Evolutionary conservation across 92 coral and sea anemone genomes (phyloP).

Genomic region (Zoanthus sociatus): DNA sequence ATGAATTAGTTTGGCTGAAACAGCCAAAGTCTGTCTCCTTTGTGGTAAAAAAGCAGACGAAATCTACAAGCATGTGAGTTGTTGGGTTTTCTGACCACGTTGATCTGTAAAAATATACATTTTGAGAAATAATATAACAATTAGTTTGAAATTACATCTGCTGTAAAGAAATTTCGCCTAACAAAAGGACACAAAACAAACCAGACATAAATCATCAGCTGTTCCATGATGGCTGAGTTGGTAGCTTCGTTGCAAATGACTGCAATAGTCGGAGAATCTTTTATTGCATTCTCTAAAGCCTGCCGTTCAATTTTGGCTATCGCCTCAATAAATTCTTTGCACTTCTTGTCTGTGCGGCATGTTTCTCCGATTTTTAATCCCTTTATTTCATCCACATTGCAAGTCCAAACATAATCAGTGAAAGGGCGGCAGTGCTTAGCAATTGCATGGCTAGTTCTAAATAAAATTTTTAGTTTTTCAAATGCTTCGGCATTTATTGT

Average conservation of each 20-base stretch:
- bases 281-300: neutral
- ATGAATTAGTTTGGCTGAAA: no score
- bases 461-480: conserved; percentile 14
- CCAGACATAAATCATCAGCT: conserved; percentile 7
- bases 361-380: conserved; percentile 1
- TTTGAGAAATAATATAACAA: no score
- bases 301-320: conserved; percentile 7
- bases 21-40: no score
- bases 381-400: conserved; percentile 9
- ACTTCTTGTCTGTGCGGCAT: conserved; percentile 5
- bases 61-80: no score
- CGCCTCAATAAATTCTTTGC: conserved; percentile 19
- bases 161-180: no score
- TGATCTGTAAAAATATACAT: no score
- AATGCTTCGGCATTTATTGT: conserved; percentile 12
- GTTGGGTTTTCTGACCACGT: no score
- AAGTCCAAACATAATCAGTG: conserved; percentile 3
- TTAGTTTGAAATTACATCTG: no score
- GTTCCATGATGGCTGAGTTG: conserved; percentile 12
- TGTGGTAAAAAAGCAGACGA: no score
- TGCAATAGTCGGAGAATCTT: neutral
- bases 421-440: conserved; percentile 5
- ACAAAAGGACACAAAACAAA: neutral
- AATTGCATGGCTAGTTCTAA: conserved; percentile 11
- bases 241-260: neutral